Base-by-base conservation (phyloP, 2,888 invertebrate genomes). In the Trissonchulus latispiculum region DNA sequence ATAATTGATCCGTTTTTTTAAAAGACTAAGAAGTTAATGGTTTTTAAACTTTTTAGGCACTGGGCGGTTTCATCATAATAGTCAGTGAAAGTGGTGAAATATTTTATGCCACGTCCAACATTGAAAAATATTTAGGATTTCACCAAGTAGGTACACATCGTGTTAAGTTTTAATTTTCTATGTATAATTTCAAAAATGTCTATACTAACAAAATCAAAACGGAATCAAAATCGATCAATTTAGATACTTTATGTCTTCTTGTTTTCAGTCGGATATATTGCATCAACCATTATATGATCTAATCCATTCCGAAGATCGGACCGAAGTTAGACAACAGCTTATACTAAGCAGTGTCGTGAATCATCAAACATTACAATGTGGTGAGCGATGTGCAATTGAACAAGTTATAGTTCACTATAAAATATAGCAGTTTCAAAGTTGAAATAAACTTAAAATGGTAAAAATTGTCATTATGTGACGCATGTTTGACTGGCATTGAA, bases 101-200 rank as follows among this genome's bases (percentile, higher is more conserved):
- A 71, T 99, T 99, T 88, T 99, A 96, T 87, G 96, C 96, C 75
- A 96, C 97, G 77, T 93, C 97, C 88, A 96, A 95, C 86, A 97
- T 99, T 85, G 99, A 99, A 87, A 95, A 93, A 85, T 99, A 96
- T 87, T 89, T 99, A 83, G 99, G 99, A 85, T 99, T 99, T 88
- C 97, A 99, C 88, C 99, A 99, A 91, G 97, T 97, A 87, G 87
- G 87, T 76, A 36, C 35, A 70, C 48, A 23, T 8, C 48, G 8
- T 48, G 23, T 48, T 48, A 48, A 48, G 48, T 48, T 48, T 48
- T n/a, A n/a, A n/a, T n/a, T n/a, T n/a, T n/a, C n/a, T n/a, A n/a
- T n/a, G n/a, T n/a, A n/a, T n/a, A n/a, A n/a, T n/a, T n/a, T n/a
- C n/a, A n/a, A n/a, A n/a, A n/a, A n/a, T n/a, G n/a, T n/a, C n/a